These are phyloP conservation scores for Clostera curtula DNA, from an alignment of 2,888 invertebrate species.

Conservation along the genomic window DNA sequence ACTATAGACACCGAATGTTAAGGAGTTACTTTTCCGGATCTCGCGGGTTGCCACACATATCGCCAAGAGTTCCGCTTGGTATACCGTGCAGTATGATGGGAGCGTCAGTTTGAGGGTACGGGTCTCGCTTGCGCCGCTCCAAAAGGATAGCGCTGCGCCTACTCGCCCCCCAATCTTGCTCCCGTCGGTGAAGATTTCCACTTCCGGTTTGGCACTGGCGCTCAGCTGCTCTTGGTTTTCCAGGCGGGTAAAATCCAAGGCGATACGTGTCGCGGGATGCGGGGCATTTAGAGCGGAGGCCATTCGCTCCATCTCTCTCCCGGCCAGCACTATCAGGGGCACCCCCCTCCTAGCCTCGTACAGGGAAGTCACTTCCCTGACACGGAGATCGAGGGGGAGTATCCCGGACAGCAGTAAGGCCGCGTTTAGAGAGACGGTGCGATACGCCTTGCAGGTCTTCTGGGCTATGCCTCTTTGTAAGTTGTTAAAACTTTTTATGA, in stretches of 20 bases:
- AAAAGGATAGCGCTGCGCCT: conserved; percentile 13
- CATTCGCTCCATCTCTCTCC: conserved; percentile 10
- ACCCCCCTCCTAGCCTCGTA: conserved; percentile 14
- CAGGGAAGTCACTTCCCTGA: conserved; percentile 11
- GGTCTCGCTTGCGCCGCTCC: conserved; percentile 9
- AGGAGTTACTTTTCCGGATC: neutral
- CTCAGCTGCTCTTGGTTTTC: conserved; percentile 1
- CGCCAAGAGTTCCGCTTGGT: conserved; percentile 14
- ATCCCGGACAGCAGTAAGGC: conserved; percentile 12
- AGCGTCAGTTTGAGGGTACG: conserved; percentile 4
- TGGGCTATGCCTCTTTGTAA: neutral
- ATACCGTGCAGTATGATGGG: conserved; percentile 9
- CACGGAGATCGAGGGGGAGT: conserved; percentile 14
- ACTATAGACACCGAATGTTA: conserved; percentile 4
- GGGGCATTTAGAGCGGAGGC: neutral
- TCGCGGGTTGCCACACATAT: conserved; percentile 4
- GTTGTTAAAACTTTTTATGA: neutral
- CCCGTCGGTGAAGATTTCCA: conserved; percentile 12
- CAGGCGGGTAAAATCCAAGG: conserved; percentile 2
- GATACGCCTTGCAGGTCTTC: neutral
- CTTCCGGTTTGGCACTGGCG: neutral
- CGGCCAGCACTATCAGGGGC: conserved; percentile 5
- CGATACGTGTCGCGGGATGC: conserved; percentile 7
- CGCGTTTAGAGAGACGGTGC: conserved; percentile 3
- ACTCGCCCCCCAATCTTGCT: conserved; percentile 13